Percentiles rank a stretch among this genome's conserved stretches.
Evolutionary conservation across 2,797 vertebrate species (phyloP).

Genomic region (Allobates femoralis): DNA sequence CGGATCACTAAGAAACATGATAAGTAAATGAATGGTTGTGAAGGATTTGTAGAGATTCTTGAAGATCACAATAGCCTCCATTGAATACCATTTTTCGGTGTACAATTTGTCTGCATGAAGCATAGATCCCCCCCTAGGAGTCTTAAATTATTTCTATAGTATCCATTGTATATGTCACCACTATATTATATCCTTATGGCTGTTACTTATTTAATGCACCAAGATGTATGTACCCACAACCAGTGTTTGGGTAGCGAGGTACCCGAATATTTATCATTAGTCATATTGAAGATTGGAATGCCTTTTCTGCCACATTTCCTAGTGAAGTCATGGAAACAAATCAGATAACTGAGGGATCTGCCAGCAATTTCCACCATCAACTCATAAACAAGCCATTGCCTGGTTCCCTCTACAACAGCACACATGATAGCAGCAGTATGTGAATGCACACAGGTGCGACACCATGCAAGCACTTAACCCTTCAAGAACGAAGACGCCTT

Average conservation of each 20-base stretch:
- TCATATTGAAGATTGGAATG: conserved; percentile 24
- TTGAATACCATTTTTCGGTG: conserved; percentile 9
- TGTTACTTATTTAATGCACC: neutral
- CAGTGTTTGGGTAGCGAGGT: neutral
- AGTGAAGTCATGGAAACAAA: conserved; percentile 48
- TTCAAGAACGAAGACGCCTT: conserved; percentile 7
- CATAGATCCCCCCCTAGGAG: neutral
- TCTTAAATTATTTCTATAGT: neutral
- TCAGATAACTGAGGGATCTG: conserved; percentile 35
- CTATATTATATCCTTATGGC: neutral
- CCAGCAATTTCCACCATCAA: conserved; percentile 16
- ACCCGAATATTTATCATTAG: conserved; percentile 24
- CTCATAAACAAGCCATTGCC: conserved; percentile 6
- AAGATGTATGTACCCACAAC: neutral
- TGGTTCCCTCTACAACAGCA: conserved; percentile 2
- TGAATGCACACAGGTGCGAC: neutral
- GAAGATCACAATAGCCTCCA: neutral
- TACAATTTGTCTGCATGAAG: neutral
- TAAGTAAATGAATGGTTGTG: neutral
- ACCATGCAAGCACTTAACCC: conserved; percentile 2
- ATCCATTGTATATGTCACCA: neutral
- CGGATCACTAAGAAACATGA: neutral
- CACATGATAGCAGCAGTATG: conserved; percentile 4
- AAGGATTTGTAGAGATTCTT: neutral
- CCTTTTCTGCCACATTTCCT: conserved; percentile 3